A percentile compares a stretch with the other conserved stretches of the same genome.
These are phyloP conservation scores for Anser brachyrhynchus DNA, from an alignment of 2,113 vertebrate genomes.

Conservation along the genomic window DNA sequence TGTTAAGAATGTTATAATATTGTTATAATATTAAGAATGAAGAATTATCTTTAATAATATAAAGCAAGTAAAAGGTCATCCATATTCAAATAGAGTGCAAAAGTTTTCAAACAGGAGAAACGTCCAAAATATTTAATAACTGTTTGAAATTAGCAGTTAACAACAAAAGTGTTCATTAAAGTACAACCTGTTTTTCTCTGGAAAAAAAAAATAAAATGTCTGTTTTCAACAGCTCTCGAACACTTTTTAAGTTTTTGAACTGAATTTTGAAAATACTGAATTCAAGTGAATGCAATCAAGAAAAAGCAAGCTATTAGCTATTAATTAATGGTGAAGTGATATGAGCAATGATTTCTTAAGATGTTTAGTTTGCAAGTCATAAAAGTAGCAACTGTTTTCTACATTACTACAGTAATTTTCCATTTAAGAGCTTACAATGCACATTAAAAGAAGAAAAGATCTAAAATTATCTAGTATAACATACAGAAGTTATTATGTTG, in stretches of 20 bases:
- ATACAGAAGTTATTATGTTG: background rate
- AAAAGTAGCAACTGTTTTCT: background rate
- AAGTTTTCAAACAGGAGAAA: background rate
- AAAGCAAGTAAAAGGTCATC: slow-evolving; percentile 11
- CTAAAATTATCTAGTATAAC: background rate
- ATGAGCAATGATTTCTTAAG: slow-evolving; percentile 43
- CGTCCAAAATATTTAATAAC: background rate
- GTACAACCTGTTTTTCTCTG: background rate
- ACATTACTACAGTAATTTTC: background rate
- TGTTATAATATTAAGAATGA: background rate
- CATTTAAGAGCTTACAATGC: background rate
- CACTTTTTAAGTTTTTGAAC: slow-evolving; percentile 12
- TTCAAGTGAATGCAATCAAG: slow-evolving; percentile 23
- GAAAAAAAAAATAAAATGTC: background rate
- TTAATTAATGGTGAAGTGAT: background rate
- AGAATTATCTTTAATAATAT: background rate
- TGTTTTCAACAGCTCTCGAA: background rate
- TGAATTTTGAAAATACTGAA: background rate
- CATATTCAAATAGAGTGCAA: background rate
- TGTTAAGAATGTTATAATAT: background rate
- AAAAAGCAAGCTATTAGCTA: slow-evolving; percentile 24
- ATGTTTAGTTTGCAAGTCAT: slow-evolving; percentile 6
- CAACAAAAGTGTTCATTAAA: background rate
- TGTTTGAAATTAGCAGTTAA: background rate
- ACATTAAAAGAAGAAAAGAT: background rate